These are phyloP conservation scores for Hedychridium roseum DNA, from an alignment of 2,888 invertebrate genomes.

Conservation along the genomic window DNA sequence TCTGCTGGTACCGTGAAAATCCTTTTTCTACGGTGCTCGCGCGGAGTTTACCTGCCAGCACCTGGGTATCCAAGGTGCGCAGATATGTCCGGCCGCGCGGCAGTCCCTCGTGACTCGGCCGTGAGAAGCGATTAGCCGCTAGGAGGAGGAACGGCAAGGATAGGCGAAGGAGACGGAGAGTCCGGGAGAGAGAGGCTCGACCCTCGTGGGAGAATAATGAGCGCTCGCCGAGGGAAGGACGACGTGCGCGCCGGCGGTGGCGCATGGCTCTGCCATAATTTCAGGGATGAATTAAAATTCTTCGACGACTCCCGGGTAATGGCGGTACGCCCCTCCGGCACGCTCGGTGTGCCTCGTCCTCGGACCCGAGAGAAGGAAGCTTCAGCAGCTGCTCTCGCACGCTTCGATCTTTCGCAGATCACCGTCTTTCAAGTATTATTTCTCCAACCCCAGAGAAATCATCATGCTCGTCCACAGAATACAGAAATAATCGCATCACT, in stretches of 20 bases:
- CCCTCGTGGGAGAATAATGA: constrained; percentile 34
- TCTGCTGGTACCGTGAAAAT: too few relatives aligned
- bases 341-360: background rate
- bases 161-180: background rate
- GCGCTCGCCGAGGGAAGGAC: constrained; percentile 30
- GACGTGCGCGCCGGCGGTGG: constrained; percentile 19
- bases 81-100: constrained; percentile 19
- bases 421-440: too few relatives aligned
- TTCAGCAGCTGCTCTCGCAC: too few relatives aligned
- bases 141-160: constrained; percentile 27
- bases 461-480: too few relatives aligned
- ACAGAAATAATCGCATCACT: too few relatives aligned
- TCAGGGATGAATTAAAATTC: constrained; percentile 48
- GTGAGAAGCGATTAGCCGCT: constrained; percentile 38
- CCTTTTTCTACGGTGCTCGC: too few relatives aligned
- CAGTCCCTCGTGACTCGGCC: constrained; percentile 37
- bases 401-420: too few relatives aligned
- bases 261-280: constrained; percentile 44
- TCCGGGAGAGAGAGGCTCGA: constrained; percentile 16
- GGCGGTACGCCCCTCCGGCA: constrained; percentile 8
- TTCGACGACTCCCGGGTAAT: constrained; percentile 33
- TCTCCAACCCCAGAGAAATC: too few relatives aligned
- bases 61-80: background rate
- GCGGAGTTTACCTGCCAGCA: background rate
- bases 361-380: too few relatives aligned